phyloP scores from a whole-genome alignment of 2,113 vertebrate genomes.

The Ciconia stormi region DNA sequence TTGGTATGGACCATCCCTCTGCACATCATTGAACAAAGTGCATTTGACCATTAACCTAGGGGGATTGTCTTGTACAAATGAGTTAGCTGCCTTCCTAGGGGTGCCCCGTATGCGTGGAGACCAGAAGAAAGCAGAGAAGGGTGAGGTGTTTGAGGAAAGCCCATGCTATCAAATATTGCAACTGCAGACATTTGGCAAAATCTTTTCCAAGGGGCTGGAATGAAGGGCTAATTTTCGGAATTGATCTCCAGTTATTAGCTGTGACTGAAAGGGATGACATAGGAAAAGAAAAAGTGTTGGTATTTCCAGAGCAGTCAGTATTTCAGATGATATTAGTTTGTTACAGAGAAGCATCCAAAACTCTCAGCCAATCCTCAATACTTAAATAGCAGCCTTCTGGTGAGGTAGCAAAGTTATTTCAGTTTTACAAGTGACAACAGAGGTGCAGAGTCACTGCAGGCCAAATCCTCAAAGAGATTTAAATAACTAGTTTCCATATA shows the following conservation, averaged over 20 bases:
- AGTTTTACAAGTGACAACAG: background rate
- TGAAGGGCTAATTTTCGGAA: background rate
- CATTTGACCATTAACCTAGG: fast-evolving
- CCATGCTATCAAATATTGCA: background rate
- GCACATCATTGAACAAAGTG: background rate
- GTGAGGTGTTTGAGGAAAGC: background rate
- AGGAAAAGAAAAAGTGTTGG: background rate
- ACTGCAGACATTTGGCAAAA: background rate
- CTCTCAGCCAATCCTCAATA: background rate
- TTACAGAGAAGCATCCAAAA: background rate
- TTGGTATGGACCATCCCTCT: background rate
- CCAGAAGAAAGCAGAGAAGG: background rate
- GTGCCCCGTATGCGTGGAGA: background rate
- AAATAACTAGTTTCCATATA: background rate
- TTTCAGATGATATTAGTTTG: background rate
- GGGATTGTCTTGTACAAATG: background rate
- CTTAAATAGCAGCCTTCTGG: background rate
- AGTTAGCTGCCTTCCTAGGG: background rate
- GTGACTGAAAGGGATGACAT: background rate
- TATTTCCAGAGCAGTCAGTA: background rate
- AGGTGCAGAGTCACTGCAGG: background rate
- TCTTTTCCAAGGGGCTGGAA: background rate
- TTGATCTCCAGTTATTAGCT: background rate
- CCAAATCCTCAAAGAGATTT: background rate
- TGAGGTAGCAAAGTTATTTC: background rate